phyloP scores from a whole-genome alignment of 1,140 invertebrate genomes.

The Telenomus remus region DNA sequence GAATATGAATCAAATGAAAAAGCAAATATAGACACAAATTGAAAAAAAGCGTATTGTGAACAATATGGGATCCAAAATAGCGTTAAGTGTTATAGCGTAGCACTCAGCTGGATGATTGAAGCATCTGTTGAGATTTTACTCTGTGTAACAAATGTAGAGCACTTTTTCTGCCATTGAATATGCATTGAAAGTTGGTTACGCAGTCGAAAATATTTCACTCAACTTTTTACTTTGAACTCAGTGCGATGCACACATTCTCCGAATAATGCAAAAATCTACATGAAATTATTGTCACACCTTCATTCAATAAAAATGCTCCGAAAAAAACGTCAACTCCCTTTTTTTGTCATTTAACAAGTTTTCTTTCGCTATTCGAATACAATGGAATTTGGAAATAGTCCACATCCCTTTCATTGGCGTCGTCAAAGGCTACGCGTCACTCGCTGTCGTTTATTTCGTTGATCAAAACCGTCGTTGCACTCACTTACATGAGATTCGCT shows the following conservation, averaged over 20 bases:
- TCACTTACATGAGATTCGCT: conserved; percentile 42
- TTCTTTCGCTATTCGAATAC: too few relatives aligned
- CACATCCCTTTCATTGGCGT: conserved; percentile 28
- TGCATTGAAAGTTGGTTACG: conserved; percentile 2
- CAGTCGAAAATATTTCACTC: neutral
- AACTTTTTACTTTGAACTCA: conserved; percentile 1
- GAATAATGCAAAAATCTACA: too few relatives aligned
- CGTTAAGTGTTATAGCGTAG: neutral
- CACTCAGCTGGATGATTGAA: conserved; percentile 21
- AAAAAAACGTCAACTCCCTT: too few relatives aligned
- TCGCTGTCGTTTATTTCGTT: conserved; percentile 40
- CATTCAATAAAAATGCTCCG: too few relatives aligned
- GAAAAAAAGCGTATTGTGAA: too few relatives aligned
- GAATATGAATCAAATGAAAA: too few relatives aligned
- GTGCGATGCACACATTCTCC: neutral
- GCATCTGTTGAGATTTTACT: conserved; percentile 18
- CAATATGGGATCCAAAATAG: neutral
- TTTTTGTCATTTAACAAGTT: too few relatives aligned
- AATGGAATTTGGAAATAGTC: too few relatives aligned
- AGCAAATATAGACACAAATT: too few relatives aligned
- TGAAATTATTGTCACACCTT: too few relatives aligned
- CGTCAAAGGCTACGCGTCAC: conserved; percentile 37
- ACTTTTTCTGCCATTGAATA: conserved; percentile 13
- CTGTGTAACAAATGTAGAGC: neutral
- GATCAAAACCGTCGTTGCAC: conserved; percentile 41